These are phyloP conservation scores for Onychomys arenicola DNA, from an alignment of 2,797 vertebrate genomes.

Conservation along the genomic window DNA sequence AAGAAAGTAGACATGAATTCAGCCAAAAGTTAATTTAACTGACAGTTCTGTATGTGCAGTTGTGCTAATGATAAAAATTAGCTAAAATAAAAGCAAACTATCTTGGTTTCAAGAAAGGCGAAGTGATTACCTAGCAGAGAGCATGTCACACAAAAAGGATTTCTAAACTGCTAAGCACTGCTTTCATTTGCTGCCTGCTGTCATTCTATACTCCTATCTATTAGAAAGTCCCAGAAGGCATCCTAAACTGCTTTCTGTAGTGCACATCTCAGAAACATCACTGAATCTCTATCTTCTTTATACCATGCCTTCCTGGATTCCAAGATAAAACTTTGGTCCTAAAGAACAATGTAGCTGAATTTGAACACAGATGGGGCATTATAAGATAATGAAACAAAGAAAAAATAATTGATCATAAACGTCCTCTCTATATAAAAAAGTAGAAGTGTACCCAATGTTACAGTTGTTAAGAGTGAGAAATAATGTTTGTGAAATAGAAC, in stretches of 20 bases:
- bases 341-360: constrained; percentile 25
- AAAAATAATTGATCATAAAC: neutral
- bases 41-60: constrained; percentile 52
- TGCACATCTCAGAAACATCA: constrained; percentile 41
- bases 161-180: constrained; percentile 17
- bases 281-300: neutral
- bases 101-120: constrained; percentile 47
- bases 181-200: constrained; percentile 65
- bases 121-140: constrained; percentile 1
- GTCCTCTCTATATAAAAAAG: neutral
- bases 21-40: constrained; percentile 67
- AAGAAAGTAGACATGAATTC: constrained; percentile 43
- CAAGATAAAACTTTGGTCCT: constrained; percentile 24
- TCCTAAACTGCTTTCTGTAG: constrained; percentile 30
- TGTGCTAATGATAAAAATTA: constrained; percentile 73
- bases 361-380: neutral
- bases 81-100: constrained; percentile 62
- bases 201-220: constrained; percentile 33
- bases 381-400: neutral
- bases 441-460: neutral
- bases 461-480: neutral
- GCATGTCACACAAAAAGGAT: constrained; percentile 12
- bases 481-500: neutral
- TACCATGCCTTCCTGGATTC: neutral
- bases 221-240: constrained; percentile 66